phyloP scores from a whole-genome alignment of 2,113 vertebrate genomes.

The Coregonus clupeaformis region DNA sequence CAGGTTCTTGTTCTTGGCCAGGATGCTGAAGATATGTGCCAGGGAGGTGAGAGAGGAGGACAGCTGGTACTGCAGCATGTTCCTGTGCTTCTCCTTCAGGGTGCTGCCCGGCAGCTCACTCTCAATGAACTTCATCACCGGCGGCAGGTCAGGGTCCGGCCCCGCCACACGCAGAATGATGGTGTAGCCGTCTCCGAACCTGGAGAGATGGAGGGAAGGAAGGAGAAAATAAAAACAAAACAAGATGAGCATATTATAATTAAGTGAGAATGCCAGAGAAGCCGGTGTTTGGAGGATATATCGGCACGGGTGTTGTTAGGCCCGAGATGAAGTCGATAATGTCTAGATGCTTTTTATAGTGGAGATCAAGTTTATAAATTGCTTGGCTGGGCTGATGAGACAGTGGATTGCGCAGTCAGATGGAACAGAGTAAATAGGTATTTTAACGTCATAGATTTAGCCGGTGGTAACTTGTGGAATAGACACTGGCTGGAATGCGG shows the following conservation, averaged over 20 bases:
- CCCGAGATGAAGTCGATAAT: no score
- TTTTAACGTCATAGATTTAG: no score
- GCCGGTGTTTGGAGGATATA: no score
- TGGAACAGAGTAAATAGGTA: no score
- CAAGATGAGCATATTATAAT: no score
- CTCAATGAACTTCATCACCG: slow-evolving; percentile 93
- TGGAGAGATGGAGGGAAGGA: slow-evolving; percentile 42
- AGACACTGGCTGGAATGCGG: no score
- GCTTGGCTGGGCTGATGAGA: no score
- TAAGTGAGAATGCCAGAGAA: background rate
- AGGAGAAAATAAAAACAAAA: background rate
- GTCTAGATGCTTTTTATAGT: no score
- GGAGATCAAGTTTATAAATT: no score
- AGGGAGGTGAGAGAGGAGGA: slow-evolving; percentile 87
- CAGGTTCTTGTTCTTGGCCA: slow-evolving; percentile 87
- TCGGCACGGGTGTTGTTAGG: no score
- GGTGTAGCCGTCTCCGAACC: slow-evolving; percentile 97
- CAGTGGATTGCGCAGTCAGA: no score
- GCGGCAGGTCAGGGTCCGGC: slow-evolving; percentile 82
- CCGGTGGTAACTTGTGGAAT: no score
- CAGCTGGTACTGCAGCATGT: slow-evolving; percentile 97
- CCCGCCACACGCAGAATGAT: slow-evolving; percentile 92
- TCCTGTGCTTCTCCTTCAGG: slow-evolving; percentile 92
- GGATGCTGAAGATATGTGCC: slow-evolving; percentile 91
- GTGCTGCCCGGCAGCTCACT: slow-evolving; percentile 89